Percentiles rank a stretch among this genome's conserved stretches.
Evolutionary conservation across 2,113 vertebrate species (phyloP).

Genomic region (Tympanuchus pallidicinctus): DNA sequence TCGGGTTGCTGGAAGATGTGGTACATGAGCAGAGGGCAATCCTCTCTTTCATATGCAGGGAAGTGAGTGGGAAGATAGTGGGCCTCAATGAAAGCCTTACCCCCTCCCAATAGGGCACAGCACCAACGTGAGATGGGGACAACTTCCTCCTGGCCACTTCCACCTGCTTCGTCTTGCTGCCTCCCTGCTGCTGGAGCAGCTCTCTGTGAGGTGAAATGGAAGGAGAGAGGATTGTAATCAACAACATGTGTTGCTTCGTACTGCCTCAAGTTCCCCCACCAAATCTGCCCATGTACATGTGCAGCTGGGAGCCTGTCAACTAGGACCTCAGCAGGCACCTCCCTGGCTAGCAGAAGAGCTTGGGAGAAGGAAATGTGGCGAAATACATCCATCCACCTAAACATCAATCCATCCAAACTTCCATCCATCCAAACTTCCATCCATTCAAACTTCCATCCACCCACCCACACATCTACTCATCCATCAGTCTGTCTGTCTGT

Average conservation of each 20-base stretch:
- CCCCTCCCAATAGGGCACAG: rapidly evolving
- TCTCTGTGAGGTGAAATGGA: background rate
- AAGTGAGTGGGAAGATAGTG: background rate
- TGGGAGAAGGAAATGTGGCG: background rate
- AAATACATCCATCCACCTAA: background rate
- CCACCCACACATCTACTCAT: background rate
- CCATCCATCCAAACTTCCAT: too few species aligned
- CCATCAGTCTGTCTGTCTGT: too few species aligned
- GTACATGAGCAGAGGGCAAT: background rate
- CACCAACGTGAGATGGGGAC: background rate
- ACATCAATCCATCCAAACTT: background rate
- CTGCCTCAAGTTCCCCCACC: background rate
- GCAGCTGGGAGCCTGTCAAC: background rate
- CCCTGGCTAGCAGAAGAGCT: background rate
- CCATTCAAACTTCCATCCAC: too few species aligned
- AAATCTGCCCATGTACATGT: rapidly evolving
- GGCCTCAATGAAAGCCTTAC: background rate
- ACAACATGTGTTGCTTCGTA: background rate
- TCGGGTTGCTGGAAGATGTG: background rate
- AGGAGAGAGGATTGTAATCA: background rate
- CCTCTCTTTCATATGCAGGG: background rate
- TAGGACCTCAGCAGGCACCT: background rate
- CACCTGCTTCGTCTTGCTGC: background rate
- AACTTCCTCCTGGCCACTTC: background rate
- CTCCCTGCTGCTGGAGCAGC: background rate